Conservation (phyloP, 1,140 invertebrate genomes). For the Drosophila kanapiae region DNA sequence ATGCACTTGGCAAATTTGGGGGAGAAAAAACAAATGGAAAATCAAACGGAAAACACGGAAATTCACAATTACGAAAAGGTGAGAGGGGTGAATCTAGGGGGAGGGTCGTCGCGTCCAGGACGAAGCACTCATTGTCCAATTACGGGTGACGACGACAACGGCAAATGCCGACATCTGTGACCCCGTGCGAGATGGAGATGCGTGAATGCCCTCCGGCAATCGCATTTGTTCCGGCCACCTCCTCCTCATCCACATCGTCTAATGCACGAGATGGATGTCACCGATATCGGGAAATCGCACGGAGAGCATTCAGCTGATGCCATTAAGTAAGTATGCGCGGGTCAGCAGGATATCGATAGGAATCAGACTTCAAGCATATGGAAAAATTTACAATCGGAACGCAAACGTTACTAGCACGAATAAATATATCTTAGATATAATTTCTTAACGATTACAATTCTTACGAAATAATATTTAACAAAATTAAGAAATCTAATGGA, state of each 20-base stretch:
- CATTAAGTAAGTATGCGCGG: constrained; percentile 25
- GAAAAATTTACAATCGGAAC: background rate
- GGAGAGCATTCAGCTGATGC: constrained; percentile 10
- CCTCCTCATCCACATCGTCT: background rate
- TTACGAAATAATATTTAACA: too few relatives aligned
- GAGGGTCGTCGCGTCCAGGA: background rate
- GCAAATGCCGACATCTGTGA: constrained; percentile 78
- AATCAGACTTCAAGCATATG: constrained; percentile 1
- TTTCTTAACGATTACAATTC: too few relatives aligned
- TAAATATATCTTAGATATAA: background rate
- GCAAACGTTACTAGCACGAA: background rate
- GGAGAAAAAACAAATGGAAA: constrained; percentile 44
- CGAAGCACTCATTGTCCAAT: constrained; percentile 62
- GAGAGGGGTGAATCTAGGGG: constrained; percentile 30
- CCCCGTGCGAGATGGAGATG: constrained; percentile 51
- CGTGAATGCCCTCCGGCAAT: constrained; percentile 60
- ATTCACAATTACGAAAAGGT: constrained; percentile 66
- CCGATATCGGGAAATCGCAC: constrained; percentile 31
- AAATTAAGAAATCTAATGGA: too few relatives aligned
- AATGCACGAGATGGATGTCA: constrained; percentile 68
- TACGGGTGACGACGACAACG: constrained; percentile 65
- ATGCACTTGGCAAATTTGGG: constrained; percentile 38
- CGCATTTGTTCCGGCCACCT: constrained; percentile 48
- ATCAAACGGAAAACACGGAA: constrained; percentile 76
- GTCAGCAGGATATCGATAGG: constrained; percentile 1